A percentile compares a stretch with the other conserved stretches of the same genome.
These are phyloP conservation scores for Cotesia glomerata DNA, from an alignment of 1,140 invertebrate genomes.

Conservation along the genomic window DNA sequence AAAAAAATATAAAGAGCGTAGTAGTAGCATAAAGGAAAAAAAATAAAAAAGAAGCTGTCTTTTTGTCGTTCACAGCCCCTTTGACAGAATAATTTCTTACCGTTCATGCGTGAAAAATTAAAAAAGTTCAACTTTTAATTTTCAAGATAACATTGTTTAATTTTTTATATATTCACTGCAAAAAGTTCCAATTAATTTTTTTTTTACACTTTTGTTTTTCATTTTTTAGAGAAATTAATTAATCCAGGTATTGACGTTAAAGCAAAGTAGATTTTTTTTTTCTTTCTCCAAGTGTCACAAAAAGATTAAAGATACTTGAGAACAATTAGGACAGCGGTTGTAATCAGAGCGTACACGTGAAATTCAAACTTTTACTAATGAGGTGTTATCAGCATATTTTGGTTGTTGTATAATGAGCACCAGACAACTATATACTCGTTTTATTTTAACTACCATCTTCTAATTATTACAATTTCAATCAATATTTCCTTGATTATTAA, in stretches of 20 bases:
- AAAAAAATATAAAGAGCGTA: not conserved
- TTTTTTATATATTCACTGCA: not conserved
- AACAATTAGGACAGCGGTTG: conserved; percentile 48
- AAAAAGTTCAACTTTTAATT: conserved; percentile 22
- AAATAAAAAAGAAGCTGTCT: not conserved
- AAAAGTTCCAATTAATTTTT: conserved; percentile 10
- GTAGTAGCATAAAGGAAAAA: no score
- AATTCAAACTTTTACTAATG: conserved; percentile 46
- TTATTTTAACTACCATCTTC: conserved; percentile 24
- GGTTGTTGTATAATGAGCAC: conserved; percentile 51
- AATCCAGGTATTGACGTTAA: no score
- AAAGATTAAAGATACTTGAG: not conserved
- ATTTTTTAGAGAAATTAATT: no score
- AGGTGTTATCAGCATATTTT: conserved; percentile 46
- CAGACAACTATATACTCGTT: conserved; percentile 33
- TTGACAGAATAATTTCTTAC: conserved; percentile 1
- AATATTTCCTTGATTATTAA: not conserved
- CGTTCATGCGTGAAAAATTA: conserved; percentile 5
- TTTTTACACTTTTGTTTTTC: not conserved
- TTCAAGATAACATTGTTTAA: not conserved
- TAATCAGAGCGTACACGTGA: conserved; percentile 50
- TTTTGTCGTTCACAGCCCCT: not conserved
- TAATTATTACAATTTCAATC: conserved; percentile 43
- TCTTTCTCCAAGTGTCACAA: not conserved
- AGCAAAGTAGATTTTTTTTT: not conserved